Conservation (phyloP, 2,113 vertebrate genomes). For the Amphiprion ocellaris region DNA sequence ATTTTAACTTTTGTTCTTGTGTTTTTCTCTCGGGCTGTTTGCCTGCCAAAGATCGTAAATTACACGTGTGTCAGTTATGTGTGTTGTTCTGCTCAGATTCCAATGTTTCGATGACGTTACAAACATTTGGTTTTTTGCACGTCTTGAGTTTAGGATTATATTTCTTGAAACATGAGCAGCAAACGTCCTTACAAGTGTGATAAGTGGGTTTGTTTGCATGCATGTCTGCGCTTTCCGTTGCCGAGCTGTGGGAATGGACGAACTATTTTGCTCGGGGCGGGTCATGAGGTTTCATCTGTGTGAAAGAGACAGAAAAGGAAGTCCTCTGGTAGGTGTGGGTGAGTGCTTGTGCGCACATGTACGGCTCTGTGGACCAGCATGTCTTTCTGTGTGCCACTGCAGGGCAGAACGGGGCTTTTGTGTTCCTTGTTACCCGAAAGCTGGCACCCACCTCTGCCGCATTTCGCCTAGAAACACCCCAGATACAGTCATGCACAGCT, state of each 20-base stretch:
- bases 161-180: too few relatives aligned
- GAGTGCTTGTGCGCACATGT: conserved; percentile 56
- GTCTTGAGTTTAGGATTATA: too few relatives aligned
- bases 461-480: conserved; percentile 37
- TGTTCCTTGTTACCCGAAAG: conserved; percentile 46
- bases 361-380: conserved; percentile 16
- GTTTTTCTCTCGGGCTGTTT: too few relatives aligned
- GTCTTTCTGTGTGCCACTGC: conserved; percentile 27
- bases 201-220: background rate
- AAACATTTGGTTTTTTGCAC: too few relatives aligned
- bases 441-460: conserved; percentile 1
- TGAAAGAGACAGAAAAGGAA: conserved; percentile 38
- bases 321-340: conserved; percentile 32
- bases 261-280: conserved; percentile 35
- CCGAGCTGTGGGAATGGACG: conserved; percentile 26
- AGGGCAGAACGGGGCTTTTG: conserved; percentile 46
- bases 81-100: background rate
- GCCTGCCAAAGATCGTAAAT: too few relatives aligned
- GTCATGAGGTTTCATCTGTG: conserved; percentile 37
- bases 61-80: too few relatives aligned
- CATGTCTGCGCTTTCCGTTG: conserved; percentile 12
- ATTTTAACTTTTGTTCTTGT: background rate
- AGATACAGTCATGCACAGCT: conserved; percentile 31
- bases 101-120: too few relatives aligned
- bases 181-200: background rate